Percentiles rank a stretch among this genome's conserved stretches.
These are phyloP conservation scores for Plutella xylostella DNA, from an alignment of 2,888 invertebrate genomes.

Conservation along the genomic window DNA sequence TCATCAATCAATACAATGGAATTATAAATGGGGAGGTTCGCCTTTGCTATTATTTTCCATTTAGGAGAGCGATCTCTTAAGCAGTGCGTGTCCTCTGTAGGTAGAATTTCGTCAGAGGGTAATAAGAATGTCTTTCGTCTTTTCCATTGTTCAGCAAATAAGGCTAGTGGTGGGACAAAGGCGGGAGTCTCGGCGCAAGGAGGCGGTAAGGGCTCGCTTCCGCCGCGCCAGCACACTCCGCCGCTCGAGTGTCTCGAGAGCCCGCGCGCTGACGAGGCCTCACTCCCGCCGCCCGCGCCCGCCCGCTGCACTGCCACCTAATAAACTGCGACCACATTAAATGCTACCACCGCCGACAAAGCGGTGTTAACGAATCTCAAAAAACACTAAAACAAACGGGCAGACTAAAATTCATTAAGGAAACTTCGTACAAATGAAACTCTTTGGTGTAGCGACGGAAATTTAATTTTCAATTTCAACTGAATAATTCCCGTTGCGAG, in stretches of 20 bases:
- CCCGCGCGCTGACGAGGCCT: conserved; percentile 38
- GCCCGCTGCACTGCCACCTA: background rate
- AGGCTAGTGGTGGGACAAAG: conserved; percentile 68
- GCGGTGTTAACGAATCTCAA: background rate
- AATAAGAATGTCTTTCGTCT: background rate
- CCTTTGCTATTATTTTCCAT: conserved; percentile 31
- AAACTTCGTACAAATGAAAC: background rate
- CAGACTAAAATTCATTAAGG: conserved; percentile 19
- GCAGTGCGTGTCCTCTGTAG: background rate
- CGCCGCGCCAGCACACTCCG: conserved; percentile 56
- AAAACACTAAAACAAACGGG: background rate
- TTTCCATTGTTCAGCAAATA: conserved; percentile 69
- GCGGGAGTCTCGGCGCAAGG: conserved; percentile 53
- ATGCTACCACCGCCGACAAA: background rate
- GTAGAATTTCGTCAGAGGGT: background rate
- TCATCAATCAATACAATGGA: conserved; percentile 60
- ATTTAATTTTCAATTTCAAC: conserved; percentile 48
- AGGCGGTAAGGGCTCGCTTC: conserved; percentile 64
- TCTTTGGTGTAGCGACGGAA: conserved; percentile 24
- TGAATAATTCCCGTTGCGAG: conserved; percentile 46
- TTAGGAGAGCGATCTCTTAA: background rate
- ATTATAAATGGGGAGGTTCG: conserved; percentile 36
- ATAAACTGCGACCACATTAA: background rate
- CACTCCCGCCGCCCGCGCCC: conserved; percentile 26
- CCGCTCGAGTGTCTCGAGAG: conserved; percentile 41